phyloP scores from a whole-genome alignment of 1,140 invertebrate species.

The Sitophilus oryzae region DNA sequence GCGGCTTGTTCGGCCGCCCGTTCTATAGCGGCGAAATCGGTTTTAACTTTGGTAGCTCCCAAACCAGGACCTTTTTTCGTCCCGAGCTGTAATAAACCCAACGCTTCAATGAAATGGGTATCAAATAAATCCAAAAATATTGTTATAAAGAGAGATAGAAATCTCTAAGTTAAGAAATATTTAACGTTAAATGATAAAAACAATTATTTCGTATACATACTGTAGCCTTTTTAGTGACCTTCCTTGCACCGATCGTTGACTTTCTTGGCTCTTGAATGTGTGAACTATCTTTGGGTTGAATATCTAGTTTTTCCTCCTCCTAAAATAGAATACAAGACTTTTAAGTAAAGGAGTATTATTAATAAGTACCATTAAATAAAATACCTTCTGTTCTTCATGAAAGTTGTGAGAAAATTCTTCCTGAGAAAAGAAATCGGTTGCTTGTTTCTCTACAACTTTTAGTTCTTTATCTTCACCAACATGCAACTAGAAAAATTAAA shows the following conservation, averaged over 20 bases:
- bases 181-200: too few relatives aligned
- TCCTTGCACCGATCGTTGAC: conserved; percentile 64
- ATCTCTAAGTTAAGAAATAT: too few relatives aligned
- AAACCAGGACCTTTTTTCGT: conserved; percentile 84
- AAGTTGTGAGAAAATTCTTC: conserved; percentile 46
- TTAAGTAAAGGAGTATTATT: too few relatives aligned
- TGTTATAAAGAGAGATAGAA: too few relatives aligned
- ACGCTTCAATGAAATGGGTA: background rate
- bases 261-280: conserved; percentile 51
- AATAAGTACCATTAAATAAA: background rate
- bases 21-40: conserved; percentile 95
- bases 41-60: conserved; percentile 93
- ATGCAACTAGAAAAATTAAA: conserved; percentile 56
- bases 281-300: conserved; percentile 17
- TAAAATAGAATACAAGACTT: background rate
- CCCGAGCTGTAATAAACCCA: conserved; percentile 56
- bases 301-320: background rate
- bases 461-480: conserved; percentile 51
- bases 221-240: conserved; percentile 58
- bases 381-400: conserved; percentile 9
- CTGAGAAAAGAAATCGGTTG: conserved; percentile 75
- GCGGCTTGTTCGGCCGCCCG: conserved; percentile 77
- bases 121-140: background rate
- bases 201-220: conserved; percentile 45
- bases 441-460: conserved; percentile 54